Percentiles rank a stretch among this genome's conserved stretches.
Evolutionary conservation across 2,797 vertebrate species (phyloP).

Genomic region (Pteronotus mesoamericanus): DNA sequence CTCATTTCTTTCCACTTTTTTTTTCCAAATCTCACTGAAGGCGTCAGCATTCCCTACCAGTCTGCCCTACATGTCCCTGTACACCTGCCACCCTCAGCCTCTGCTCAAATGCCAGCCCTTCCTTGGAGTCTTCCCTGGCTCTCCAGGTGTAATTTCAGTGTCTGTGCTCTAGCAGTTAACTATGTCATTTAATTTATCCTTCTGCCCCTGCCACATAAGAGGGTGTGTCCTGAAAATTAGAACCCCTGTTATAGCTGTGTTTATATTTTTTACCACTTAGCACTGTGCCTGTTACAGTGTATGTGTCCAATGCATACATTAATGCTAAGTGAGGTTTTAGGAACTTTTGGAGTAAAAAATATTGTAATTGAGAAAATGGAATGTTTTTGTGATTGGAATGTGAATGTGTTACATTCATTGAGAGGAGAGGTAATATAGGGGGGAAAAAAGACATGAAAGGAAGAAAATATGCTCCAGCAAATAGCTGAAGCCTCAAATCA

Average conservation of each 20-base stretch:
- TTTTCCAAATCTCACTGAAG: not conserved
- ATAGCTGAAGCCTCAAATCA: constrained; percentile 6
- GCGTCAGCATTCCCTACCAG: not conserved
- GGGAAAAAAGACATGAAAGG: not conserved
- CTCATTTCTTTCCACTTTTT: not conserved
- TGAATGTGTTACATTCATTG: not conserved
- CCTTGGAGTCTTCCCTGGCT: not conserved
- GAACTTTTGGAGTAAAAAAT: not conserved
- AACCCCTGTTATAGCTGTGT: not conserved
- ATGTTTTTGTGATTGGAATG: not conserved
- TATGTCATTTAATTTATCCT: not conserved
- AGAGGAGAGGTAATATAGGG: too few relatives aligned
- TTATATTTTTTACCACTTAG: not conserved
- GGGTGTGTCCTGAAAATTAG: not conserved
- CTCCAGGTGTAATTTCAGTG: not conserved
- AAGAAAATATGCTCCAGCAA: not conserved
- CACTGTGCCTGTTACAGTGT: not conserved
- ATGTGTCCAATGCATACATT: not conserved
- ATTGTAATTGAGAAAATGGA: not conserved
- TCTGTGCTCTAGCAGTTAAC: not conserved
- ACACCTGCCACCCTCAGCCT: not conserved
- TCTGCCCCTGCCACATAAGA: not conserved
- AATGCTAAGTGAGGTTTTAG: not conserved
- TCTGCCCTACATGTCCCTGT: not conserved
- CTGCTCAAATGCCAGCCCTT: not conserved